Evolutionary conservation across 2,888 invertebrate species (phyloP).

Genomic region (Hanleya hanleyi): DNA sequence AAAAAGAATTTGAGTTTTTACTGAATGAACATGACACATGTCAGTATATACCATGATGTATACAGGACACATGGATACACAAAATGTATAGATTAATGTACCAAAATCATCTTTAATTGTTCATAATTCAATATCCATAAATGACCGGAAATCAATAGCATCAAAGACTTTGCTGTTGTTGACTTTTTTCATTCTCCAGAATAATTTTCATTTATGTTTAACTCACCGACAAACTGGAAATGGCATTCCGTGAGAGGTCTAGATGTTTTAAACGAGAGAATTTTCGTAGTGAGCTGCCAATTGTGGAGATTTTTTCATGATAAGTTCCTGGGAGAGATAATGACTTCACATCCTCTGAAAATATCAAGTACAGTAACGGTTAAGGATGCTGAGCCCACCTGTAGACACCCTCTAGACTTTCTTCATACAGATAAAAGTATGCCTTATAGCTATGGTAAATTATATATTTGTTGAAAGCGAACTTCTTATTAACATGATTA

Average conservation of each 20-base stretch:
- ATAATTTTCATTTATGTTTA: too few species aligned
- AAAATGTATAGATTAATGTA: background rate
- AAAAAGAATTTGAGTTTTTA: background rate
- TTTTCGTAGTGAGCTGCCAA: conserved; percentile 66
- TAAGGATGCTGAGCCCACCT: background rate
- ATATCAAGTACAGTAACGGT: conserved; percentile 12
- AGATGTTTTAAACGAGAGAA: conserved; percentile 70
- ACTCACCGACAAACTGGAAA: conserved; percentile 60
- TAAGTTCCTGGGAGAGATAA: conserved; percentile 71
- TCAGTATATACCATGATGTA: background rate
- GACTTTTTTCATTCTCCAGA: too few species aligned
- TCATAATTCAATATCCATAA: too few species aligned
- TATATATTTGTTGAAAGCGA: background rate
- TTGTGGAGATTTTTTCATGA: conserved; percentile 69
- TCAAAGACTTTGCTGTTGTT: too few species aligned
- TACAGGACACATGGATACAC: background rate
- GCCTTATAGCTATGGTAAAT: too few species aligned
- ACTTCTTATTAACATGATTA: background rate
- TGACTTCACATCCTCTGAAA: conserved; percentile 72
- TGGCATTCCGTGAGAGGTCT: conserved; percentile 71
- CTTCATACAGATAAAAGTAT: too few species aligned
- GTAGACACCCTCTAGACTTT: too few species aligned
- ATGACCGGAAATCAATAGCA: too few species aligned
- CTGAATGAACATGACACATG: background rate
- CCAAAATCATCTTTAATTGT: too few species aligned